Conservation (phyloP, 2,888 invertebrate species). For the Drosophila hamatofila region DNA sequence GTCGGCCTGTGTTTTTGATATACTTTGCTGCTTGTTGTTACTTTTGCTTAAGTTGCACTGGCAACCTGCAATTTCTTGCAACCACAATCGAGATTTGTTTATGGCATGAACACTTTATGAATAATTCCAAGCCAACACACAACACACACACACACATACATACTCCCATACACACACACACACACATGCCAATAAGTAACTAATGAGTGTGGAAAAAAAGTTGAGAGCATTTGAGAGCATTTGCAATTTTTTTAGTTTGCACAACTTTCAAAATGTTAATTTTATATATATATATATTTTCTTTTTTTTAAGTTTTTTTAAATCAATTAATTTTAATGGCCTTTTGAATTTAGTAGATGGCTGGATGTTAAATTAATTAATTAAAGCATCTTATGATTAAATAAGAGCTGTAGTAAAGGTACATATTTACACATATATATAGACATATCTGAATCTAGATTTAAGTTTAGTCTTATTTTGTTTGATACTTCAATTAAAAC, state of each 20-base stretch:
- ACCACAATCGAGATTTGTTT: conserved; percentile 52
- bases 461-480: no score
- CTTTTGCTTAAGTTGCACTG: conserved; percentile 1
- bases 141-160: background rate
- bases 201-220: conserved; percentile 2
- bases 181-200: conserved; percentile 15
- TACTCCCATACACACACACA: background rate
- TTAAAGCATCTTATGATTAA: no score
- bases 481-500: no score
- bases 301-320: background rate
- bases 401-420: no score
- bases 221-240: no score
- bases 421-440: no score
- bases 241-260: background rate
- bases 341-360: no score
- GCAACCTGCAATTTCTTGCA: conserved; percentile 37
- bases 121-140: conserved; percentile 25
- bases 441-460: no score
- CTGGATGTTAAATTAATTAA: no score
- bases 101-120: conserved; percentile 46
- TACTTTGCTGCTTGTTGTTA: conserved; percentile 19
- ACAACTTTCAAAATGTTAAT: background rate
- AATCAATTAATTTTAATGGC: background rate
- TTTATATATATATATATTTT: background rate
- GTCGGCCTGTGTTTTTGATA: conserved; percentile 32